These are phyloP conservation scores for Probosciger aterrimus DNA, from an alignment of 2,113 vertebrate genomes.

Conservation along the genomic window DNA sequence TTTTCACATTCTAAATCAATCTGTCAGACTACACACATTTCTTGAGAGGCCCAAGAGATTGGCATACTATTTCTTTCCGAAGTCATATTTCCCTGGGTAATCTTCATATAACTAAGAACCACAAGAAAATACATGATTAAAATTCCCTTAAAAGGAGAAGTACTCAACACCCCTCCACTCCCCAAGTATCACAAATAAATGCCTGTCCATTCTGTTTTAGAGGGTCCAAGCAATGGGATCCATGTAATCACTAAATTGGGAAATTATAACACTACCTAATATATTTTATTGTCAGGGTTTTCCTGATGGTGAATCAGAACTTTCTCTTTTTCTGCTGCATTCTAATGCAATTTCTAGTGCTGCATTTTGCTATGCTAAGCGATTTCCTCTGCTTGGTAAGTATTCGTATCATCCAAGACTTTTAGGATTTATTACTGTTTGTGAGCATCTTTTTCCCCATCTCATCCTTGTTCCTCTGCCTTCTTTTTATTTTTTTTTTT, in stretches of 20 bases:
- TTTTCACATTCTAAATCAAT: conserved; percentile 4
- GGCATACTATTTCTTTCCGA: not conserved
- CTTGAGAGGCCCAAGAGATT: not conserved
- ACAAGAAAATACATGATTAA: not conserved
- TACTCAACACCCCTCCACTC: not conserved
- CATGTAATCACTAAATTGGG: not conserved
- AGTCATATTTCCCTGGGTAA: not conserved
- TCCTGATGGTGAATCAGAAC: not conserved
- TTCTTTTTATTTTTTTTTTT: not conserved
- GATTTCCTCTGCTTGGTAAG: not conserved
- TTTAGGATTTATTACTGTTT: not conserved
- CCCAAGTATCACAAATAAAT: not conserved
- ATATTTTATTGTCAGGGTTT: not conserved
- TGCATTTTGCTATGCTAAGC: not conserved
- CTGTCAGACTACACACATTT: not conserved
- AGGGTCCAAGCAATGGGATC: not conserved
- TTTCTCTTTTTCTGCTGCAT: not conserved
- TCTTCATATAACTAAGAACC: not conserved
- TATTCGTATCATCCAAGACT: not conserved
- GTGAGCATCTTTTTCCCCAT: not conserved
- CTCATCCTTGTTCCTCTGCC: not conserved
- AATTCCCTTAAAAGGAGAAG: not conserved
- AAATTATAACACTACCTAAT: not conserved
- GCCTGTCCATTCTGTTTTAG: not conserved
- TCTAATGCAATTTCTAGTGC: not conserved